Evolutionary conservation across 2,888 invertebrate genomes (phyloP).

Genomic region (Phania funesta): DNA sequence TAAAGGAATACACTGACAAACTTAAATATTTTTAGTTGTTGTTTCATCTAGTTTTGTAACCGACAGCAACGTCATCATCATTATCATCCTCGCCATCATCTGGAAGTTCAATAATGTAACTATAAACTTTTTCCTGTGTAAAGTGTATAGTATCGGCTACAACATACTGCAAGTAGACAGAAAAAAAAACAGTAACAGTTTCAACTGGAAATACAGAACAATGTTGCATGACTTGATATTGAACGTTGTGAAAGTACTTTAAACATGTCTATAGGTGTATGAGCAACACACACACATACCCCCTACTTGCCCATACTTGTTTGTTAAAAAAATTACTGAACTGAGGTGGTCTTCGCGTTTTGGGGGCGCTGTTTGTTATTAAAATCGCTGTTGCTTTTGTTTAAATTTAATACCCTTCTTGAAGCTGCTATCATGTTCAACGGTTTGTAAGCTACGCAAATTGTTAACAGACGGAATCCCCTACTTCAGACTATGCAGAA

Average conservation of each 20-base stretch:
- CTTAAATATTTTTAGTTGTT: constrained; percentile 19
- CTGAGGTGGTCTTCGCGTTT: background rate
- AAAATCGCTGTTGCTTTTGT: constrained; percentile 18
- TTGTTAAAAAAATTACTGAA: background rate
- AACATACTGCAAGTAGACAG: background rate
- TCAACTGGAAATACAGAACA: constrained; percentile 20
- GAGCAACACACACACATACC: background rate
- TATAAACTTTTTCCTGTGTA: constrained; percentile 36
- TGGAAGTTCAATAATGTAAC: constrained; percentile 26
- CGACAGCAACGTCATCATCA: constrained; percentile 18
- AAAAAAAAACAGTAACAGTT: constrained; percentile 15
- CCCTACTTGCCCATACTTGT: background rate
- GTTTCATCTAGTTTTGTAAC: constrained; percentile 3
- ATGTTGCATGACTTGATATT: constrained; percentile 22
- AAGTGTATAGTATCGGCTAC: constrained; percentile 22
- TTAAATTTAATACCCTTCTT: background rate
- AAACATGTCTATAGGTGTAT: background rate
- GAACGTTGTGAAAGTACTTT: background rate
- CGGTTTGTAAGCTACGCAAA: constrained; percentile 60
- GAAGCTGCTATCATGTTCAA: constrained; percentile 30
- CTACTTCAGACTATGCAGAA: background rate
- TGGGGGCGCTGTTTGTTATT: constrained; percentile 31
- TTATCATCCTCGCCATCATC: constrained; percentile 3
- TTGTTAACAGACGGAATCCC: constrained; percentile 49
- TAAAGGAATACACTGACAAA: constrained; percentile 3